These are phyloP conservation scores for Metridium senile DNA, from an alignment of 92 coral and sea anemone species.

Conservation along the genomic window DNA sequence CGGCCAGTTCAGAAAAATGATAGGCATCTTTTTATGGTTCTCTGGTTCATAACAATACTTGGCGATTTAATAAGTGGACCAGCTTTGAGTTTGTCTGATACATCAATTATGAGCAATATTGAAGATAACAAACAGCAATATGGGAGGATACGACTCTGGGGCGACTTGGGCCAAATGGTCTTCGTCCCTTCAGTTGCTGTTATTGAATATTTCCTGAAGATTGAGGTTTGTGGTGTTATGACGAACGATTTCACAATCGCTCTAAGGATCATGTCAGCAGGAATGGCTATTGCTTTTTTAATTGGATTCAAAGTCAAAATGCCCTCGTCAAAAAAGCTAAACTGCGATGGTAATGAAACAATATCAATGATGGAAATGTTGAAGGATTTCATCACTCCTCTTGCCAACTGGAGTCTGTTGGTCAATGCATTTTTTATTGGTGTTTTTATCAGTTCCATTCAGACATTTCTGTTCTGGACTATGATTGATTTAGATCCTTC, in stretches of 20 bases:
- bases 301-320: neutral
- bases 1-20: neutral
- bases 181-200: neutral
- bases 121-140: neutral
- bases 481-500: neutral
- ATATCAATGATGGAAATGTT: neutral
- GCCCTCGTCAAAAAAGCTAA: neutral
- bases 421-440: slow-evolving; percentile 6
- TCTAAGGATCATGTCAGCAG: neutral
- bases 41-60: neutral
- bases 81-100: neutral
- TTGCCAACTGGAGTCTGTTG: slow-evolving; percentile 5
- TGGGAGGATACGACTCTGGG: slow-evolving; percentile 19
- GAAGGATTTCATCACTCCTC: neutral
- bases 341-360: neutral
- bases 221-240: neutral
- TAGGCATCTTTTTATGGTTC: neutral
- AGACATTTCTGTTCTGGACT: slow-evolving; percentile 9
- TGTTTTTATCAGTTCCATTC: neutral
- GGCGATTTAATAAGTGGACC: slow-evolving; percentile 1
- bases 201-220: neutral
- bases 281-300: neutral
- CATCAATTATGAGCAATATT: neutral
- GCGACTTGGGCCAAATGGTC: slow-evolving; percentile 15
- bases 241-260: neutral